Evolutionary conservation across 1,140 invertebrate genomes (phyloP), one percentile per base, ranked within the genome.

Genomic region (Musca domestica): DNA sequence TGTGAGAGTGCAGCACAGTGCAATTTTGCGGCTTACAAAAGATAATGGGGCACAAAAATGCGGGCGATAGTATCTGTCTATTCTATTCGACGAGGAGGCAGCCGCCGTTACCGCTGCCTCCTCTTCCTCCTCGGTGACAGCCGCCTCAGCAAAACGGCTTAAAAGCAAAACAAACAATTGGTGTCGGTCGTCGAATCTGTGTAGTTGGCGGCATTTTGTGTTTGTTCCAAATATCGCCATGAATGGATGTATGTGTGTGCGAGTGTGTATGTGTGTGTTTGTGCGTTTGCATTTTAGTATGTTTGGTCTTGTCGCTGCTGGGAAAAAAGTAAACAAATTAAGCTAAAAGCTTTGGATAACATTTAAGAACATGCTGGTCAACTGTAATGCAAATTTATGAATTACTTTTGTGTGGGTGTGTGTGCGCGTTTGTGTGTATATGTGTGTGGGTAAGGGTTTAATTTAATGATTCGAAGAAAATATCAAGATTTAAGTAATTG

Each of bases 311-410:
- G 34, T 41, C 34, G 34, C 34, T 41, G 34, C 34, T 30, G 27
- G 52, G n/a, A 30, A 58, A 58, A 58, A 30, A 30, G 54, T 58
- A 58, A 58, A 58, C 54, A 58, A 58, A 58, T 58, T 58, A 58
- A 58, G 17, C 25, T 58, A 58, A 58, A 58, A 34, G 54, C 54
- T 27, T 58, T 30, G 30, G 23, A 30, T 17, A 30, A n/a, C 25
- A 58, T 34, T 58, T 30, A 30, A 58, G 52, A 23, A 54, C 23
- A 41, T 41, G 34, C 34, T 41, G 34, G 34, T 41, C 34, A 41
- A 41, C 6, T 41, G 34, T 12, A 41, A 41, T 41, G 34, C 10
- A 41, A 41, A 41, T 41, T 41, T 41, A 41, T 30, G 34, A 41
- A 41, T 9, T n/a, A n/a, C n/a, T n/a, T n/a, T 41, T 12, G 12